Evolutionary conservation across 92 coral and sea anemone species (phyloP).

Genomic region (Blastomussa wellsi): DNA sequence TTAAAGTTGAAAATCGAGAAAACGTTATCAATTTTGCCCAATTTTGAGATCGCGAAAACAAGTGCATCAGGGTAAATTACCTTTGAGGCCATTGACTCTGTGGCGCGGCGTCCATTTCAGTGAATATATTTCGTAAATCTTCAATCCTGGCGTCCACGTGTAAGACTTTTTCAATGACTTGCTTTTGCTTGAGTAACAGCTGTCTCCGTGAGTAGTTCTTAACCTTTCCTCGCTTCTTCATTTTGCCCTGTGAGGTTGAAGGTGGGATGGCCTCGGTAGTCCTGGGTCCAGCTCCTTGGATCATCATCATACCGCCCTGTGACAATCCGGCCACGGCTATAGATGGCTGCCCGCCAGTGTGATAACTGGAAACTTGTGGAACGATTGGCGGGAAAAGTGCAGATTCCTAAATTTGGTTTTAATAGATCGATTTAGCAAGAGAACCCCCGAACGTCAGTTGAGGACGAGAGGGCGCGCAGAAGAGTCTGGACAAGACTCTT

Average conservation of each 20-base stretch:
- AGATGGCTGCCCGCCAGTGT: background rate
- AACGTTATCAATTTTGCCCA: too few relatives aligned
- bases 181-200: conserved; percentile 57
- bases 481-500: too few relatives aligned
- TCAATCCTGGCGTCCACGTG: conserved; percentile 51
- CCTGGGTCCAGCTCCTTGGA: conserved; percentile 19
- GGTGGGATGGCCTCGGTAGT: conserved; percentile 1
- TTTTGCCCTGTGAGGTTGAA: conserved; percentile 2
- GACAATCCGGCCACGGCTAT: conserved; percentile 43
- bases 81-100: background rate
- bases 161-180: conserved; percentile 48
- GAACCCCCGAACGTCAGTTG: too few relatives aligned
- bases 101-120: background rate
- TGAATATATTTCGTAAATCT: conserved; percentile 27
- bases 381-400: conserved; percentile 31
- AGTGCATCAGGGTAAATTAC: background rate
- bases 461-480: too few relatives aligned
- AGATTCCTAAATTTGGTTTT: conserved; percentile 31
- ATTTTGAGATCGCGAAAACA: too few relatives aligned
- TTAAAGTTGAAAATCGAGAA: too few relatives aligned
- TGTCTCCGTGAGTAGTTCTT: conserved; percentile 44
- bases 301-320: conserved; percentile 51
- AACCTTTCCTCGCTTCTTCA: conserved; percentile 59
- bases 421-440: too few relatives aligned
- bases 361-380: conserved; percentile 25